Base-by-base conservation (phyloP, 2,113 vertebrate genomes). In the Glaucomys volans region DNA sequence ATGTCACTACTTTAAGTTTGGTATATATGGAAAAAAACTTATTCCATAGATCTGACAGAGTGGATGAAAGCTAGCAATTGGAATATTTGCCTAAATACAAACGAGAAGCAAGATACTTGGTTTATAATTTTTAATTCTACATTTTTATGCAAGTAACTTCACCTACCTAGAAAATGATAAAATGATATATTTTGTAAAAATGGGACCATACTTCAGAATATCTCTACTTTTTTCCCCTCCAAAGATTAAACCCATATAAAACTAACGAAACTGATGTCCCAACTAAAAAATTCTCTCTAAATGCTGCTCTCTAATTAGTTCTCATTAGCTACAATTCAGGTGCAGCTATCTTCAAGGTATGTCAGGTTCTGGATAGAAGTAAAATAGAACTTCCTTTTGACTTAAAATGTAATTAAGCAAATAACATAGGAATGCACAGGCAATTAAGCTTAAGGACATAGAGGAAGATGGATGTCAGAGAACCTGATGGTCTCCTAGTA, bases 161-260 rank as follows among this genome's bases (percentile, higher is more conserved):
- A 6, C 13, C 72, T 77, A 54, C n/a, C 9, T 4, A 59, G n/a
- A 12, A 94, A 71, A 75, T 80, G 62, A 72, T 35, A 66, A 94
- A 81, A 87, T 87, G 59, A 87, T 82, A 72, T 94, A 17, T 93
- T 75, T 93, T 83, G 8, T 90, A 96, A 95, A 95, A 93, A 91
- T 24, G 44, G 54, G 17, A 74, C 72, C 9, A 81, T 71, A 28
- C 5, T 67, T 86, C 67, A 88, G 92, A 90, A 81, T 83, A 80
- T 57, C n/a, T 90, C 80, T 79, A 69, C 71, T n/a, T 5, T 42
- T 97, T 90, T 52, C 40, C 54, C 54, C 8, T 91, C 35, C 22
- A 92, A 10, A 80, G 42, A 52, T 64, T 84, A 85, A 85, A 87
- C 10, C 54, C 92, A 90, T 95, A 50, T 13, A 97, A 77, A 95